phyloP scores from a whole-genome alignment of 2,797 vertebrate species.

The Acipenser ruthenus region DNA sequence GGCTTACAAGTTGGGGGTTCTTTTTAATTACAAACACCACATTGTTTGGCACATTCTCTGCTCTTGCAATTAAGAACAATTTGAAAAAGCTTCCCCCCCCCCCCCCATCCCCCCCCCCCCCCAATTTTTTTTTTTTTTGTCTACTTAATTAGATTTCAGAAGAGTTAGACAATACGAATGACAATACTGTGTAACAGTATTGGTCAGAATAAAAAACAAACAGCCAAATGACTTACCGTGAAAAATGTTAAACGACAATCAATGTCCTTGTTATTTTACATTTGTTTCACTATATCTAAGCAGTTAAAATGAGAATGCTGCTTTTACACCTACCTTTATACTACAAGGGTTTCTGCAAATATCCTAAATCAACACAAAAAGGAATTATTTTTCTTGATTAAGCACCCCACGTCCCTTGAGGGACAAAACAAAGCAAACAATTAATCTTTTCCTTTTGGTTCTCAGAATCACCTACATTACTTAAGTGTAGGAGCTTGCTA shows the following conservation, averaged over 20 bases:
- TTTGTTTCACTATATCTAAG: constrained; percentile 24
- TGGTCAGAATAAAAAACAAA: constrained; percentile 59
- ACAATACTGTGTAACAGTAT: constrained; percentile 64
- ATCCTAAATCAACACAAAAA: constrained; percentile 69
- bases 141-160: constrained; percentile 80
- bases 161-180: constrained; percentile 74
- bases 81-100: constrained; percentile 44
- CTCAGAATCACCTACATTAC: constrained; percentile 59
- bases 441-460: constrained; percentile 94
- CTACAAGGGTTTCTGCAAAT: constrained; percentile 68
- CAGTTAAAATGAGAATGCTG: constrained; percentile 51
- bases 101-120: too few relatives aligned
- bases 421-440: constrained; percentile 88
- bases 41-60: constrained; percentile 60
- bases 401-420: constrained; percentile 79
- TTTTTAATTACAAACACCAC: constrained; percentile 67
- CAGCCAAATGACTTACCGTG: constrained; percentile 65
- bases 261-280: constrained; percentile 48
- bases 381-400: constrained; percentile 99
- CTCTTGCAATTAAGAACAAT: constrained; percentile 88
- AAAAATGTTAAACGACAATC: constrained; percentile 56
- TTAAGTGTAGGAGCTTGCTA: constrained; percentile 57
- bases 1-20: constrained; percentile 65
- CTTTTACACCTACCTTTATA: constrained; percentile 39
- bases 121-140: constrained; percentile 42